A percentile compares a stretch with the other conserved stretches of the same genome.
Evolutionary conservation across 2,888 invertebrate genomes (phyloP).

Genomic region (Pollenia labialis): DNA sequence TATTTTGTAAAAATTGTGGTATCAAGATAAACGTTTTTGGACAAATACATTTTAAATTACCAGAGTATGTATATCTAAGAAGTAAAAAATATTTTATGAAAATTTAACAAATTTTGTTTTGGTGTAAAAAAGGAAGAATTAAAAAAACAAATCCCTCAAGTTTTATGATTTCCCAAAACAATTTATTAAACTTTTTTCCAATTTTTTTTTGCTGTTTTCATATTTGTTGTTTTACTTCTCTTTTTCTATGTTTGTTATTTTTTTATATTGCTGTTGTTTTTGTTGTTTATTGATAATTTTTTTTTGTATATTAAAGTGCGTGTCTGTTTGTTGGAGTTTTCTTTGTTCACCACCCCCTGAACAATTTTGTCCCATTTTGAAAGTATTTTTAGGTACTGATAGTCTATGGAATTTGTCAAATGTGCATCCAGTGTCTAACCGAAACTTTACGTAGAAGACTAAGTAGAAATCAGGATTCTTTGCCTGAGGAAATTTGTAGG

Average conservation of each 20-base stretch:
- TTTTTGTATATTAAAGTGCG: neutral
- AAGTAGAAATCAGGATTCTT: no score
- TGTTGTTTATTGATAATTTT: neutral
- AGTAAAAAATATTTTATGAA: no score
- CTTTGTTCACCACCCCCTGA: neutral
- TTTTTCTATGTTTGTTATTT: neutral
- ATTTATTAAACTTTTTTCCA: slow-evolving; percentile 27
- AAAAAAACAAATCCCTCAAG: slow-evolving; percentile 22
- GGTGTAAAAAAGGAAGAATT: neutral
- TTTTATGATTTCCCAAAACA: slow-evolving; percentile 42
- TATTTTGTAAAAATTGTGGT: no score
- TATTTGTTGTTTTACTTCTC: neutral
- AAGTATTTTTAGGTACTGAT: no score
- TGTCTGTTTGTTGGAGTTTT: neutral
- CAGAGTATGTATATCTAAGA: no score
- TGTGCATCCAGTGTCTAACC: no score
- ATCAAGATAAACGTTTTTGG: no score
- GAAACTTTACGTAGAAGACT: no score
- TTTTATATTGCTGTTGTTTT: neutral
- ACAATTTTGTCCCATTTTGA: no score
- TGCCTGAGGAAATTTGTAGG: no score
- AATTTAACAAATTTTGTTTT: neutral
- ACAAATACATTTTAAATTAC: no score
- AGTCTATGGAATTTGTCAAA: no score
- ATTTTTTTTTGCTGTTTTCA: neutral